Conservation (phyloP, 2,113 vertebrate genomes). For the Turnix velox region DNA sequence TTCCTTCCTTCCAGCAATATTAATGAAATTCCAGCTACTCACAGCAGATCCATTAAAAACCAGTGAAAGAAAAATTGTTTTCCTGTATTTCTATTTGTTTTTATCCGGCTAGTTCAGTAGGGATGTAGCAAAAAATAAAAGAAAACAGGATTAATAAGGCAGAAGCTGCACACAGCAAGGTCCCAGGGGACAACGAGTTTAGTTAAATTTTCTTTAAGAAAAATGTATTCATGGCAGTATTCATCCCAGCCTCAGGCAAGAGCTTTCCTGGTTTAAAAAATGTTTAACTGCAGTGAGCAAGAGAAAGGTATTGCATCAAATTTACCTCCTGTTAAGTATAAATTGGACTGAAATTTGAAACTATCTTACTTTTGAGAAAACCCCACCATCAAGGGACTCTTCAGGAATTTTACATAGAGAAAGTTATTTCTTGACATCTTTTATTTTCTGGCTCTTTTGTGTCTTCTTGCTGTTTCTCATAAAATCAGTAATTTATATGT, state of each 20-base stretch:
- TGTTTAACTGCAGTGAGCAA: neutral
- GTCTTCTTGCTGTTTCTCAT: neutral
- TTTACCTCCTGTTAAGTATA: neutral
- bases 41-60: neutral
- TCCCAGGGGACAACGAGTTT: neutral
- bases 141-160: conserved; percentile 21
- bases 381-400: neutral
- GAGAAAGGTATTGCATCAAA: neutral
- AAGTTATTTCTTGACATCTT: neutral
- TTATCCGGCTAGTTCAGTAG: neutral
- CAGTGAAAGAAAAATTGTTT: neutral
- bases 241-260: neutral
- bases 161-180: neutral
- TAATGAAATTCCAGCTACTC: neutral
- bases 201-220: conserved; percentile 35
- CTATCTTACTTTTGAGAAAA: neutral
- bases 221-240: neutral
- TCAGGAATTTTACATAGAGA: neutral
- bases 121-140: neutral
- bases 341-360: neutral
- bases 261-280: neutral
- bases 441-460: neutral
- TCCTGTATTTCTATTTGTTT: neutral
- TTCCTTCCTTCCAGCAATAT: neutral
- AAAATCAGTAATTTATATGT: neutral